phyloP scores from a whole-genome alignment of 2,888 invertebrate genomes.

The Bellardia bayeri region DNA sequence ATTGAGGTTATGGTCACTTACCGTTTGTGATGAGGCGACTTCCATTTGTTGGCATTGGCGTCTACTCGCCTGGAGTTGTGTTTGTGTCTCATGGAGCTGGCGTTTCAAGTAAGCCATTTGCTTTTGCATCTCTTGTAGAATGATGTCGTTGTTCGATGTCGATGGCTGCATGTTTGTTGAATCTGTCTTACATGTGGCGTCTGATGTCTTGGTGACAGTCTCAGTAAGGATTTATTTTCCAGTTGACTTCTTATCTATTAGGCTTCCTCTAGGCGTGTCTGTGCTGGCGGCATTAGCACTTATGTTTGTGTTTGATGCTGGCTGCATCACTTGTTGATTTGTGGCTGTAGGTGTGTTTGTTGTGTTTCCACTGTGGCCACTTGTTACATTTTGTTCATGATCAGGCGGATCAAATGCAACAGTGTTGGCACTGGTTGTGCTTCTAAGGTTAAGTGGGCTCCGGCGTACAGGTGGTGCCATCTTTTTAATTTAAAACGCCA shows the following conservation, averaged over 20 bases:
- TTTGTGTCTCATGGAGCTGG: too few relatives aligned
- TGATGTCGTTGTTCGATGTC: neutral
- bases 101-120: conserved; percentile 13
- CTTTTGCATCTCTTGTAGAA: conserved; percentile 18
- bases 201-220: neutral
- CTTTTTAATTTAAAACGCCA: neutral
- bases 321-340: conserved; percentile 15
- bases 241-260: conserved; percentile 1
- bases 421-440: conserved; percentile 28
- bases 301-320: conserved; percentile 28
- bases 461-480: conserved; percentile 16
- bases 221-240: neutral
- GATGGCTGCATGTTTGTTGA: conserved; percentile 13
- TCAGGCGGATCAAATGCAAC: conserved; percentile 12
- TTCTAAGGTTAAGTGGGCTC: conserved; percentile 4
- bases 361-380: neutral
- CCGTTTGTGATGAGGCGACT: too few relatives aligned
- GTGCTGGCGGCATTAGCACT: conserved; percentile 11
- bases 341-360: neutral
- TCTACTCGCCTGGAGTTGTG: too few relatives aligned
- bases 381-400: conserved; percentile 14
- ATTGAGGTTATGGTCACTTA: too few relatives aligned
- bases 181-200: neutral
- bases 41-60: too few relatives aligned
- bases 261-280: neutral